A percentile compares a stretch with the other conserved stretches of the same genome.
These are phyloP conservation scores for Nibea albiflora DNA, from an alignment of 2,113 vertebrate genomes.

Conservation along the genomic window DNA sequence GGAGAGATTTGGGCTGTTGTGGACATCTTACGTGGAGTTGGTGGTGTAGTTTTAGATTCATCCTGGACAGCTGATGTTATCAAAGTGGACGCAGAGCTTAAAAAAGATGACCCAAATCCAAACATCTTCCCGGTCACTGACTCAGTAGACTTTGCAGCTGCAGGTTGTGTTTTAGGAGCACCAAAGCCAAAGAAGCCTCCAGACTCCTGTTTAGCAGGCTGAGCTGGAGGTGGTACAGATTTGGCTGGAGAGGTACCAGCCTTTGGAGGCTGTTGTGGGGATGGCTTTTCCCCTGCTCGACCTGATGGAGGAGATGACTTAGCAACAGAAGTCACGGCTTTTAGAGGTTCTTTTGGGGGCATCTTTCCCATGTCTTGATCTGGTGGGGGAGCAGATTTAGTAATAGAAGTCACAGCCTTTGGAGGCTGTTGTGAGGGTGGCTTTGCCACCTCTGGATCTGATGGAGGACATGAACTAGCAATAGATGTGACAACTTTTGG, in stretches of 20 bases:
- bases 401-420: constrained; percentile 51
- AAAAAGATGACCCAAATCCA: constrained; percentile 80
- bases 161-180: constrained; percentile 74
- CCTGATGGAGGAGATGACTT: constrained; percentile 71
- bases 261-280: constrained; percentile 66
- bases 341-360: constrained; percentile 65
- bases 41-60: constrained; percentile 75
- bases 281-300: background rate
- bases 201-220: constrained; percentile 82
- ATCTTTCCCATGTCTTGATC: constrained; percentile 1
- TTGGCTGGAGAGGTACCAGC: constrained; percentile 62
- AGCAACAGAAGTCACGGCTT: constrained; percentile 50
- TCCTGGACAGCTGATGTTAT: constrained; percentile 83
- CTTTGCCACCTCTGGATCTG: background rate
- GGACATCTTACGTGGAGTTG: constrained; percentile 74
- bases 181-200: constrained; percentile 86
- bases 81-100: constrained; percentile 84
- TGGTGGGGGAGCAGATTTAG: constrained; percentile 69
- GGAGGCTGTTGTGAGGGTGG: constrained; percentile 30
- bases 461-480: constrained; percentile 69
- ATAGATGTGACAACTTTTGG: constrained; percentile 58
- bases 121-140: constrained; percentile 84
- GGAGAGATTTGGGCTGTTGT: constrained; percentile 32
- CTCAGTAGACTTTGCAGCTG: constrained; percentile 68
- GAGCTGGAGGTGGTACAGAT: constrained; percentile 64